Evolutionary conservation across 2,797 vertebrate genomes (phyloP).

Genomic region (Brachymystax lenok): DNA sequence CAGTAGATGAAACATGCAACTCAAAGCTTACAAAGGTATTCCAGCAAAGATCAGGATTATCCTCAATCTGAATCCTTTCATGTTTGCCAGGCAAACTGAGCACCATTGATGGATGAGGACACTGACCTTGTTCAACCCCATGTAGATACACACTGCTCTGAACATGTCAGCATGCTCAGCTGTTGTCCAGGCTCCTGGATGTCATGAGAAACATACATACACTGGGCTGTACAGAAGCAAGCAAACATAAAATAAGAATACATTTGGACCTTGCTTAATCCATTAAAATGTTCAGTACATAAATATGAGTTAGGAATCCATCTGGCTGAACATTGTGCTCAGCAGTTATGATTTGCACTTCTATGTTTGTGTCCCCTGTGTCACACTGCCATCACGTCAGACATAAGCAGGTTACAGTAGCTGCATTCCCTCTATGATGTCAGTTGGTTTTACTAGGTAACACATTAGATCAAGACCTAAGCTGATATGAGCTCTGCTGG

Average conservation of each 20-base stretch:
- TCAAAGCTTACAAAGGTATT: conserved; percentile 5
- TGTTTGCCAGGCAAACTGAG: background rate
- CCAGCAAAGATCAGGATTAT: conserved; percentile 7
- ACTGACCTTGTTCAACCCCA: conserved; percentile 1
- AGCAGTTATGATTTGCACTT: too few species aligned
- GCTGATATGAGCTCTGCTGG: too few species aligned
- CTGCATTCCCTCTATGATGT: too few species aligned
- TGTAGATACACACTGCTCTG: background rate
- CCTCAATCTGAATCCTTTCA: background rate
- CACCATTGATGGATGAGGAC: background rate
- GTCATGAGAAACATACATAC: background rate
- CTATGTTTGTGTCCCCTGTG: too few species aligned
- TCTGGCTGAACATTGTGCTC: too few species aligned
- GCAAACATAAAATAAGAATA: background rate
- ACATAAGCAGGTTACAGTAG: too few species aligned
- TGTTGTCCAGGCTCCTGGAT: background rate
- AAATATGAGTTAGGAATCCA: too few species aligned
- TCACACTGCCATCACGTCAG: too few species aligned
- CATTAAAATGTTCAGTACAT: too few species aligned
- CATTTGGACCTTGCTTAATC: background rate
- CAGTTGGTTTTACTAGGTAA: too few species aligned
- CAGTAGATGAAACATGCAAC: conserved; percentile 6
- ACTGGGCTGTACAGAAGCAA: background rate
- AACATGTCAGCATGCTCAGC: background rate
- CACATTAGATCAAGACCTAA: too few species aligned